phyloP scores from a whole-genome alignment of 2,888 invertebrate species.

The Branchinecta sandiegonensis region DNA sequence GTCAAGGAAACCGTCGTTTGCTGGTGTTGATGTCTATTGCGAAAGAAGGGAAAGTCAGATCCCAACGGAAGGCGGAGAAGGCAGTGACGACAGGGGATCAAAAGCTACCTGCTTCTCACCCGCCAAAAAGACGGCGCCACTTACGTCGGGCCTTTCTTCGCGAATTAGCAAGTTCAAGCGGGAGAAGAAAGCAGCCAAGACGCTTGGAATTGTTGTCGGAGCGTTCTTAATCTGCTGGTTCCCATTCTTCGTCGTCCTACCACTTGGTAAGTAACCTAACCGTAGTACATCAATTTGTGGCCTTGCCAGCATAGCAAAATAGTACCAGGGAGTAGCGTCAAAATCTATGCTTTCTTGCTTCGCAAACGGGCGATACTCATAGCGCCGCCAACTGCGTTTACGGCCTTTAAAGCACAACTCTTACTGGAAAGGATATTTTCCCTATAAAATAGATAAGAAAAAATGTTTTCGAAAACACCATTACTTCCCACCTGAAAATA shows the following conservation, averaged over 20 bases:
- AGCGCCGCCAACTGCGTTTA: no score
- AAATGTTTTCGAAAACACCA: no score
- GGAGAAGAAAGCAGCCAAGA: constrained; percentile 50
- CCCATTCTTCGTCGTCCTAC: constrained; percentile 51
- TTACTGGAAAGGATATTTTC: no score
- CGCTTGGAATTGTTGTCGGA: constrained; percentile 48
- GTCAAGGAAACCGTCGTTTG: constrained; percentile 5
- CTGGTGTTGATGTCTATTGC: not conserved
- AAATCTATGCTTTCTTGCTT: no score
- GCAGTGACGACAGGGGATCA: constrained; percentile 17
- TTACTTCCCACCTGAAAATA: no score
- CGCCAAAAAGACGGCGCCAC: constrained; percentile 29
- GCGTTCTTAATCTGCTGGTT: constrained; percentile 52
- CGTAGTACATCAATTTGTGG: not conserved
- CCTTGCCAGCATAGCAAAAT: no score
- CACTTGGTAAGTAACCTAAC: constrained; percentile 41
- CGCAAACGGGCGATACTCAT: no score
- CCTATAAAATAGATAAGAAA: no score
- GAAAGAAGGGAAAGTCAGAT: not conserved
- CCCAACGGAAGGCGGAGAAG: constrained; percentile 14
- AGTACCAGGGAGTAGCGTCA: no score
- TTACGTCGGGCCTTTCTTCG: constrained; percentile 29
- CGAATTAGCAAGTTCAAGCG: constrained; percentile 40
- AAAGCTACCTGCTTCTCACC: constrained; percentile 28
- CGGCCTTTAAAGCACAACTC: no score